Evolutionary conservation across 2,888 invertebrate species (phyloP).

Genomic region (Thereva unica): DNA sequence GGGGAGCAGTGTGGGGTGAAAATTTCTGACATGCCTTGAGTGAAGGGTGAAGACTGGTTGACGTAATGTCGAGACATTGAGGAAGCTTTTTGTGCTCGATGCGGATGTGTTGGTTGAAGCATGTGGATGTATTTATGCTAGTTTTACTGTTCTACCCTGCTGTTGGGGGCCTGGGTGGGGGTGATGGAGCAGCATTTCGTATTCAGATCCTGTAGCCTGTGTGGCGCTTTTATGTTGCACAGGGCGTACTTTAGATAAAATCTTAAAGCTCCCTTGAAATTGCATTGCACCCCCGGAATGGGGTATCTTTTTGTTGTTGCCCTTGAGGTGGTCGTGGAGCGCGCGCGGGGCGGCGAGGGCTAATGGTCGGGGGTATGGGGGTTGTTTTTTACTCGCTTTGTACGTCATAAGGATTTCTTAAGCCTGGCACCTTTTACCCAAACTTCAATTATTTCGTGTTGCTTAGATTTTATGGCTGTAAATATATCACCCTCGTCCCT

Average conservation of each 20-base stretch:
- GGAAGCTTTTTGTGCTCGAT: slow-evolving; percentile 30
- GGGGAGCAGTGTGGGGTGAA: slow-evolving; percentile 8
- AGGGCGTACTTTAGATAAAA: slow-evolving; percentile 35
- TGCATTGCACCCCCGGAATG: slow-evolving; percentile 14
- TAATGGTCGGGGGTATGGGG: too few relatives aligned
- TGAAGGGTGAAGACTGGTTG: slow-evolving; percentile 42
- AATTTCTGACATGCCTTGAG: slow-evolving; percentile 40
- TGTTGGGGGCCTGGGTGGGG: neutral
- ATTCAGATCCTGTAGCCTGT: slow-evolving; percentile 37
- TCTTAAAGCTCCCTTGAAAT: slow-evolving; percentile 30
- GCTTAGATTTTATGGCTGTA: slow-evolving; percentile 3
- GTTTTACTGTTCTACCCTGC: slow-evolving; percentile 11
- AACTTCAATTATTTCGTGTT: slow-evolving; percentile 15
- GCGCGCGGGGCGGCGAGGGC: too few relatives aligned
- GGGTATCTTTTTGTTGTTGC: slow-evolving; percentile 3
- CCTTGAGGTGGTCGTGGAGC: neutral
- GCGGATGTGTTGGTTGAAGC: neutral
- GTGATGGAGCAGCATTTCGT: slow-evolving; percentile 28
- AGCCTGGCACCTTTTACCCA: slow-evolving; percentile 14
- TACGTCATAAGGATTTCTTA: slow-evolving; percentile 34
- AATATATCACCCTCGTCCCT: slow-evolving; percentile 2
- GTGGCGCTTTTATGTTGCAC: slow-evolving; percentile 38
- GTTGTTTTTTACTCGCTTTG: neutral
- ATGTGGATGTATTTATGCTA: slow-evolving; percentile 10
- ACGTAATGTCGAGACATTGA: slow-evolving; percentile 39